phyloP scores from a whole-genome alignment of 2,113 vertebrate genomes.

The Blennius ocellaris region DNA sequence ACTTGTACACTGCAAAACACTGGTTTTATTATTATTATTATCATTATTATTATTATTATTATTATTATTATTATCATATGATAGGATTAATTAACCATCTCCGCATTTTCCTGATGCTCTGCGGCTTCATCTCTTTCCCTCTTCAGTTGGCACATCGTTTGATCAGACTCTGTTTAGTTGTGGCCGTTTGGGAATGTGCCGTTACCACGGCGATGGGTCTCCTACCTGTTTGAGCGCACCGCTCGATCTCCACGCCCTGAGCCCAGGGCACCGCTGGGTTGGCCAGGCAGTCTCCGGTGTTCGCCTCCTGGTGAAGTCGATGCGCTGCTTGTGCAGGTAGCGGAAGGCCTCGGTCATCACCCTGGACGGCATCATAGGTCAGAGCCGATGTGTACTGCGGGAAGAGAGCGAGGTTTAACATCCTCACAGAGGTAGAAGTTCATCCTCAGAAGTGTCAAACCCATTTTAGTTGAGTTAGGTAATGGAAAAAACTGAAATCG shows the following conservation, averaged over 20 bases:
- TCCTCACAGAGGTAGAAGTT: too few relatives aligned
- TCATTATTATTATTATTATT: too few relatives aligned
- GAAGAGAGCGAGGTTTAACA: neutral
- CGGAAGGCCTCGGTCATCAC: conserved; percentile 99
- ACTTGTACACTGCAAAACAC: too few relatives aligned
- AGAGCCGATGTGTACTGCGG: conserved; percentile 94
- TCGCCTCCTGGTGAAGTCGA: conserved; percentile 96
- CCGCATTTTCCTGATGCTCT: too few relatives aligned
- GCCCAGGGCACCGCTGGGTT: conserved; percentile 98
- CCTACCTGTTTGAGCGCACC: conserved; percentile 95
- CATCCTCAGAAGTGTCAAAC: too few relatives aligned
- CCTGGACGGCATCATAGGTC: conserved; percentile 97
- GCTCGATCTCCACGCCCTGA: conserved; percentile 97
- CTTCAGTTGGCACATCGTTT: neutral
- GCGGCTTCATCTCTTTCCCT: too few relatives aligned
- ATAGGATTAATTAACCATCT: too few relatives aligned
- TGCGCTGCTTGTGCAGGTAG: conserved; percentile 94
- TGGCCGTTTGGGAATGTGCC: conserved; percentile 18
- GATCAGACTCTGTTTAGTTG: conserved; percentile 26
- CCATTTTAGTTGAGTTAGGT: too few relatives aligned
- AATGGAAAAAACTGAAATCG: too few relatives aligned
- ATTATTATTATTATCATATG: too few relatives aligned
- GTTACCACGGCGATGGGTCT: conserved; percentile 54
- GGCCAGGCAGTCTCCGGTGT: conserved; percentile 97
- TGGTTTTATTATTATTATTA: too few relatives aligned